phyloP scores from a whole-genome alignment of 2,113 vertebrate species.

The Peromyscus polionotus region DNA sequence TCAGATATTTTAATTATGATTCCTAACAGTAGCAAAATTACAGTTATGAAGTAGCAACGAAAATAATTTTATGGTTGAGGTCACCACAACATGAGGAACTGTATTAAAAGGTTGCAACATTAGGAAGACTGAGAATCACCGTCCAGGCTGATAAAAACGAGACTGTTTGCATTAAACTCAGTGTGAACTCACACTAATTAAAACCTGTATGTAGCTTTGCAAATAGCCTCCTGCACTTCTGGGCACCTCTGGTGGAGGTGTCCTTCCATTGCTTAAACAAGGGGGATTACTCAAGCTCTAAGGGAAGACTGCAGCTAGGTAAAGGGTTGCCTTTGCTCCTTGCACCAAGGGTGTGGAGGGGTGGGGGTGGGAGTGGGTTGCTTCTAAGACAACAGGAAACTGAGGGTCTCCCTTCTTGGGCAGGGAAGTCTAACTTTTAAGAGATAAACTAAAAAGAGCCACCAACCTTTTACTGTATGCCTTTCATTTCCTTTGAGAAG shows the following conservation, averaged over 20 bases:
- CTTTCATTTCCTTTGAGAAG: not conserved
- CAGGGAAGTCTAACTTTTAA: not conserved
- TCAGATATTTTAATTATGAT: not conserved
- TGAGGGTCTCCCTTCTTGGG: not conserved
- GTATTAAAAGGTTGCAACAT: not conserved
- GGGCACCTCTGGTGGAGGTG: not conserved
- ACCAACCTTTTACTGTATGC: not conserved
- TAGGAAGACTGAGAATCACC: not conserved
- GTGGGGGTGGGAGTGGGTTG: not conserved
- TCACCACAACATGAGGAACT: not conserved
- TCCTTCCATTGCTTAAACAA: not conserved
- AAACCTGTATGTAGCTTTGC: not conserved
- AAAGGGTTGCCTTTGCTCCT: not conserved
- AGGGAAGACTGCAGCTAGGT: not conserved
- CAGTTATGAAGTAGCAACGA: not conserved
- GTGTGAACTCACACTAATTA: constrained; percentile 22
- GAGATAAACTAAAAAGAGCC: not conserved
- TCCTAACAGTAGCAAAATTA: not conserved
- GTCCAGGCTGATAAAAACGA: constrained; percentile 19
- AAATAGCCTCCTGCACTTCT: not conserved
- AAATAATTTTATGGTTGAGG: not conserved
- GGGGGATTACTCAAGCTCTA: not conserved
- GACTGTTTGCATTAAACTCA: not conserved
- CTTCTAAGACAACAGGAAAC: not conserved
- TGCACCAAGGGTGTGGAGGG: not conserved